Base-by-base conservation (phyloP, 2,888 invertebrate species). In the Drosophila prostipennis region DNA sequence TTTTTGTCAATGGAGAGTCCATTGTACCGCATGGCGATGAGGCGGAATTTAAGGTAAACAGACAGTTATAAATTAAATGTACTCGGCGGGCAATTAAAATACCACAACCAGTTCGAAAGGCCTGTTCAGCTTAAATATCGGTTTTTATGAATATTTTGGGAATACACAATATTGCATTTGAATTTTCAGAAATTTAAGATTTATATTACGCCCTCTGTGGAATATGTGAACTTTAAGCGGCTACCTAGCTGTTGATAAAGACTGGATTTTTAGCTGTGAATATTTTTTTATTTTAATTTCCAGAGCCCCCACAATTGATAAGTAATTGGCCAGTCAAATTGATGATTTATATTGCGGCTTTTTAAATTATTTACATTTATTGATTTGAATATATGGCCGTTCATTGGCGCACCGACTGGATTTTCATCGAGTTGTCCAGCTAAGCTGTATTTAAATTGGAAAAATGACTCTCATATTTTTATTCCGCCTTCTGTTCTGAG, bases 1-100 rank as follows among this genome's bases (percentile, higher is more conserved):
- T 39, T 68, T 67, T 68, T 68, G 68, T 68, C 68, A 68, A 67
- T 68, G 68, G 45, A 26, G 67, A 57, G 65, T 65, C 49, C 68
- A 68, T 57, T 68, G 68, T 57, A 68, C 71, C 32, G 64, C 39
- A 10, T n/a, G 54, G 26, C 19, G 57, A 51, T 51, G 52, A 16
- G 13, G 37, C 57, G 36, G 37, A 64, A 65, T 67, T 37, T 59
- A 36, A 49, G 48, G 48, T 48, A 68, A 58, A 45, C 54, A 61
- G 19, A 14, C 39, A 61, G 52, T 39, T 39, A 63, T 64, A 63
- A 64, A 65, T 65, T 65, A 64, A 64, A 45, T 63, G n/a, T 64
- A 39, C 34, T 46, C 37, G 64, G 32, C n/a, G 2, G 39, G 39
- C 64, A 46, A 53, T 64, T 46, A 64, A 64, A 64, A 46, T 64